Conservation (phyloP, 2,113 vertebrate species). For the Rissa tridactyla region DNA sequence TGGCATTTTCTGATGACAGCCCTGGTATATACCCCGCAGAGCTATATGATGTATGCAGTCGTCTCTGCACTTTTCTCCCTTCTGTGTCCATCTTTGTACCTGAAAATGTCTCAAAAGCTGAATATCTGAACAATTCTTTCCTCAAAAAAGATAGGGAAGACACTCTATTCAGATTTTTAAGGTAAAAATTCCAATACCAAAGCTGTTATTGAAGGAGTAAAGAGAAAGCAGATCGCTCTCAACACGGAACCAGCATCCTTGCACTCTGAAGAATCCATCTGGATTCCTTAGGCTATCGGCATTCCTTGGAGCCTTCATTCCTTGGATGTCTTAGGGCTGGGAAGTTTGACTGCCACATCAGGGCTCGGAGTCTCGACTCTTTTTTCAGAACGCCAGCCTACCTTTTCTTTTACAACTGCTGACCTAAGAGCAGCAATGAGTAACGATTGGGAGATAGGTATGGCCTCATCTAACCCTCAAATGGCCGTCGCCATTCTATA, state of each 20-base stretch:
- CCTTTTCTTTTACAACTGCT: not conserved
- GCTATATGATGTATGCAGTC: not conserved
- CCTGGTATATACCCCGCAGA: not conserved
- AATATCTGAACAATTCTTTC: not conserved
- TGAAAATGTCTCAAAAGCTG: not conserved
- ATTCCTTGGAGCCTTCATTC: not conserved
- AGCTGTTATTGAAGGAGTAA: not conserved
- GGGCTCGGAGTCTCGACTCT: not conserved
- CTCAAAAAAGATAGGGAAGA: not conserved
- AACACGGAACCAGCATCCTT: not conserved
- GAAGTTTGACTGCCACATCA: not conserved
- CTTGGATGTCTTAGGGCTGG: not conserved
- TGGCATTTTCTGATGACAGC: not conserved
- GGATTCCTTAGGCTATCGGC: not conserved
- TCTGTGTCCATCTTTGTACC: not conserved
- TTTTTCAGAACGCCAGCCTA: not conserved
- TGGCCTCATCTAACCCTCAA: not conserved
- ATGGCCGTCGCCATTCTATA: not conserved
- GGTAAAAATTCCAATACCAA: not conserved
- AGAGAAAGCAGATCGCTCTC: not conserved
- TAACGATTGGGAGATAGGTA: not conserved
- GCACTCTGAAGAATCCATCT: not conserved
- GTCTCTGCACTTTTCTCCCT: not conserved
- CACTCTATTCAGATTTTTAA: not conserved
- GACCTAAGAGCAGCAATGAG: not conserved